Evolutionary conservation across 2,113 vertebrate genomes (phyloP).

Genomic region (Romanogobio albipinnatus): DNA sequence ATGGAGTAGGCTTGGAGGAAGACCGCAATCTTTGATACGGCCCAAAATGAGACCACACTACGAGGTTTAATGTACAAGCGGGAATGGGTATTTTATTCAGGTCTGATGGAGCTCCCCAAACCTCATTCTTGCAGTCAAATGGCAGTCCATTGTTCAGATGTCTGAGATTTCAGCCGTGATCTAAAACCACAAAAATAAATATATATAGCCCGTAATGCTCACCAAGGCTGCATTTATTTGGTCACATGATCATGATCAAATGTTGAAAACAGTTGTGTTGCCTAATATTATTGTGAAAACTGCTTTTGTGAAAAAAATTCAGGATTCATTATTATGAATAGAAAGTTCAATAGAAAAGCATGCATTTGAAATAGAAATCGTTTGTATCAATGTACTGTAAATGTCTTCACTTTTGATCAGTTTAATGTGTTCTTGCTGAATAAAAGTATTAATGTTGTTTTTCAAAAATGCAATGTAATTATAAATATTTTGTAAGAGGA

Average conservation of each 20-base stretch:
- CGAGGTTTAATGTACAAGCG: conserved; percentile 11
- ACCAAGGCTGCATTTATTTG: neutral
- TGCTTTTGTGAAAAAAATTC: too few species aligned
- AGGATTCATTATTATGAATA: neutral
- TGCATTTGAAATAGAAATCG: neutral
- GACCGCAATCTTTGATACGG: neutral
- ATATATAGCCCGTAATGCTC: neutral
- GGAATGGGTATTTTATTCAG: conserved; percentile 41
- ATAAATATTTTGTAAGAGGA: neutral
- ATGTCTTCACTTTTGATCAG: neutral
- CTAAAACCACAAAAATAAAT: neutral
- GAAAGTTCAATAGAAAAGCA: neutral
- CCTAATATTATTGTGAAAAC: too few species aligned
- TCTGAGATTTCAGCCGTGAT: conserved; percentile 32
- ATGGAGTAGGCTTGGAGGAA: conserved; percentile 25
- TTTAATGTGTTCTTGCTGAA: neutral
- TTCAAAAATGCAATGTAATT: neutral
- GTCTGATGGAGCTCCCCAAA: conserved; percentile 26
- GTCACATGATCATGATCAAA: neutral
- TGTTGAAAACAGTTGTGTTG: neutral
- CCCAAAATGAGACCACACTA: conserved; percentile 21
- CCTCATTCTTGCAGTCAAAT: conserved; percentile 30
- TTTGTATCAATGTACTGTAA: neutral
- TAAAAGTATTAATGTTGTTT: neutral
- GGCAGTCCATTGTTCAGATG: conserved; percentile 39